Conservation (phyloP, 2,113 vertebrate species). For the Pycnonotus jocosus region DNA sequence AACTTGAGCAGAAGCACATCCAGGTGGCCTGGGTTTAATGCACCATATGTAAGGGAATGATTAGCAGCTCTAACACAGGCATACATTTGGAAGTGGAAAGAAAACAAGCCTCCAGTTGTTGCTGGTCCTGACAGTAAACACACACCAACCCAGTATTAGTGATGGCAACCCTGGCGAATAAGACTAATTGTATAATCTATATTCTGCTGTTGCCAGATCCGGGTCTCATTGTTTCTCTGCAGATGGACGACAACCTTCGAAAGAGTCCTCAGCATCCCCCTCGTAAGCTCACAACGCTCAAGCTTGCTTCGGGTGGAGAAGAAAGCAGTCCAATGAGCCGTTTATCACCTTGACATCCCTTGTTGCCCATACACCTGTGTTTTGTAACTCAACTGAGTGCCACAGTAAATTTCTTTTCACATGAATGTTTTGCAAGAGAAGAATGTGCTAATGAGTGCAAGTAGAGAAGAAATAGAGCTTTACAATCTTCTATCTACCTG, state of each 20-base stretch:
- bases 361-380: neutral
- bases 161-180: neutral
- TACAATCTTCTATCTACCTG: neutral
- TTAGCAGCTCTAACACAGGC: neutral
- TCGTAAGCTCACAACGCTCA: constrained; percentile 79
- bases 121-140: neutral
- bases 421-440: constrained; percentile 1
- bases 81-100: neutral
- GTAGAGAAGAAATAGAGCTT: neutral
- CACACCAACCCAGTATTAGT: neutral
- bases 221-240: constrained; percentile 62
- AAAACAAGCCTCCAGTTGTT: neutral
- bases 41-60: neutral
- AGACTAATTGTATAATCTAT: neutral
- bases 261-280: constrained; percentile 93
- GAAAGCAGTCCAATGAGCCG: constrained; percentile 73
- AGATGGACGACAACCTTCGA: constrained; percentile 98
- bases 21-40: neutral
- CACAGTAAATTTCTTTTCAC: neutral
- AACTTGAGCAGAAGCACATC: neutral
- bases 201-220: constrained; percentile 40
- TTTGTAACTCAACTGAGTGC: neutral
- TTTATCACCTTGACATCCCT: constrained; percentile 69
- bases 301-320: constrained; percentile 73
- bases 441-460: neutral